Evolutionary conservation across 2,797 vertebrate genomes (phyloP), one percentile per base, ranked within the genome.

Genomic region (Pipistrellus nathusii): DNA sequence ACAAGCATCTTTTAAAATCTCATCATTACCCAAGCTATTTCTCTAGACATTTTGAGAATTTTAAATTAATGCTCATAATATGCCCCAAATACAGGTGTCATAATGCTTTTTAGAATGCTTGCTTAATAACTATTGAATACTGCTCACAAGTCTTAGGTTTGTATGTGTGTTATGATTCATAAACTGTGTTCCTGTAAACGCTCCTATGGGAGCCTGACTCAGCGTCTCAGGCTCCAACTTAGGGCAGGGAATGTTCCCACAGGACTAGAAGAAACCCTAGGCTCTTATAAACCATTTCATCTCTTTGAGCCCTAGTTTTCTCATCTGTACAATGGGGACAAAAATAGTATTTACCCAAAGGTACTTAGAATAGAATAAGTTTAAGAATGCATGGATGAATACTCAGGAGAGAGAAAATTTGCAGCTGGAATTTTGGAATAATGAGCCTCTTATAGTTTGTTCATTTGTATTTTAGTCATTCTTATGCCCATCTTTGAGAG

Each of bases 1-100:
- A 62, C 68, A 32, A 38, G 48, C 13, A 23, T 38, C 69, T 85
- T 83, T 76, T 25, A 27, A 85, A 88, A 62, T 93, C 32, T 62
- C 27, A 2, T 41, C 72, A n/a, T 44, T 18, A 64, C 23, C 46
- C 32, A 68, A 62, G 35, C 53, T 25, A 23, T 73, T 46, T 88
- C 68, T 95, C 35, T 94, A 72, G 66, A 84, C 62, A 93, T 91
- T 55, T 93, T 85, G 48, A 94, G 38, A 88, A 85, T 92, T 53
- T 75, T 12, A 89, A 92, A 90, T 59, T 41, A 72, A 72, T 81
- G 8, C 27, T 88, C 17, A 59, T 48, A 64, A 46, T 86, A 14
- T 12, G 86, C 14, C 13, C 11, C 46, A 48, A 71, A 94, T 95
- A 64, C 32, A 21, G 83, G 21, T 85, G 35, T 17, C 25, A 3